Base-by-base conservation (phyloP, 2,797 vertebrate species). In the Carapus acus region DNA sequence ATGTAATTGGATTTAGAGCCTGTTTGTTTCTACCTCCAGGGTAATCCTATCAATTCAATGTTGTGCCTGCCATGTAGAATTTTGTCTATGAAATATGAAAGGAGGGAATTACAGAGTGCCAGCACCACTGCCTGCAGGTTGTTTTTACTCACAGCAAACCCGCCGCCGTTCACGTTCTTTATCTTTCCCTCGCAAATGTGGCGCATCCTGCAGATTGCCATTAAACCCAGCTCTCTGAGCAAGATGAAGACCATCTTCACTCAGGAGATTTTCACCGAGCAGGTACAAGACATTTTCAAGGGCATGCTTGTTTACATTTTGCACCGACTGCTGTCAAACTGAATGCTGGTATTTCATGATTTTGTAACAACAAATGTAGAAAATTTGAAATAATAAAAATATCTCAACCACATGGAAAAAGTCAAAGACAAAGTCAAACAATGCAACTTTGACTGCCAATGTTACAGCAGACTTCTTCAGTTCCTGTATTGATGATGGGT, bases 221-320 rank as follows among this genome's bases (percentile, higher is more conserved):
- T 99, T 83, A 99, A 98, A 71, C 92, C 95, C 46, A 97, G 93
- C 79, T 99, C 95, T 12, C 87, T 99, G 43, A 95, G 94, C 85
- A 97, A 97, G 67, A 98, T 98, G 95, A 99, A 99, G 86, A 99
- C 94, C 7, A 94, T 99, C 79, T 99, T 99, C 80, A 98, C 95
- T 4, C 96, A 98, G 60, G 96, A 98, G 76, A 97, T 99, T 80
- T 99, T 99, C 82, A 98, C 95, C 9, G 96, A 98, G 52, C 96
- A 99, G 94, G 96, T 99, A 83, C 33, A 55, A 67, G 14, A 33
- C 17, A 18, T 23, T 2, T 4, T n/a, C n/a, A 14, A 37, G 2
- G 39, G 9, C 3, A 6, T 37, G 3, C n/a, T 12, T 6, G 1
- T 6, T 58, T 7, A 33, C 3, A 34, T 53, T 49, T 52, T 33